A percentile compares a stretch with the other conserved stretches of the same genome.
Conservation (phyloP, 2,888 invertebrate genomes). For the Dicranocentrus wangi region DNA sequence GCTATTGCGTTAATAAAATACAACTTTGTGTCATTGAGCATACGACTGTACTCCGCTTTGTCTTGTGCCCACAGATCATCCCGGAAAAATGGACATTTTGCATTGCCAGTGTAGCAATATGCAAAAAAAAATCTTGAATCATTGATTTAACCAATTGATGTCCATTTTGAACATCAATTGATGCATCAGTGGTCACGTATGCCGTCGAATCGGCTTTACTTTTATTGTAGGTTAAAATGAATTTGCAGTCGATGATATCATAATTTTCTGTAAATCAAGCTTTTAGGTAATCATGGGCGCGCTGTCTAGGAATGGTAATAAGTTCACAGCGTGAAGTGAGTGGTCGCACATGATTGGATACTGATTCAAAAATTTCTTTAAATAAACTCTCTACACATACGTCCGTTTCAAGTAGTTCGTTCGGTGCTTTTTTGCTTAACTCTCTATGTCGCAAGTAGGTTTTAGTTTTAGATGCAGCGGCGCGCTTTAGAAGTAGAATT, state of each 20-base stretch:
- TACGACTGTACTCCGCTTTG: neutral
- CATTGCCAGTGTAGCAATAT: neutral
- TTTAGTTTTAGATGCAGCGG: neutral
- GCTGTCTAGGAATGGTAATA: slow-evolving; percentile 44
- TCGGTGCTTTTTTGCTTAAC: neutral
- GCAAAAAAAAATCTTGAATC: neutral
- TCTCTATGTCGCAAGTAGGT: neutral
- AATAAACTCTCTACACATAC: slow-evolving; percentile 27
- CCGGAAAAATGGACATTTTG: neutral
- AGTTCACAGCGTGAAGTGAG: slow-evolving; percentile 49
- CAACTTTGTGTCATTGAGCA: neutral
- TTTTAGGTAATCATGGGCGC: slow-evolving; percentile 41
- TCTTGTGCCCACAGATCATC: neutral
- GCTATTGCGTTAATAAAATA: too few species aligned
- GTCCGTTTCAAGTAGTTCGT: neutral
- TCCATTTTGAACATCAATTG: neutral
- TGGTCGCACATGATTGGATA: slow-evolving; percentile 34
- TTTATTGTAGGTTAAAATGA: neutral
- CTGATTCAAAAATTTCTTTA: slow-evolving; percentile 44
- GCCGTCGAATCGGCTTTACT: neutral
- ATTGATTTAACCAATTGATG: neutral
- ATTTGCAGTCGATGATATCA: neutral
- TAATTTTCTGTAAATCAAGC: neutral
- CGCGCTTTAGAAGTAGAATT: neutral
- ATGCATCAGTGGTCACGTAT: neutral